Evolutionary conservation across 64 coral and sea anemone species (phyloP).

Genomic region (Dendronephthya gigantea): DNA sequence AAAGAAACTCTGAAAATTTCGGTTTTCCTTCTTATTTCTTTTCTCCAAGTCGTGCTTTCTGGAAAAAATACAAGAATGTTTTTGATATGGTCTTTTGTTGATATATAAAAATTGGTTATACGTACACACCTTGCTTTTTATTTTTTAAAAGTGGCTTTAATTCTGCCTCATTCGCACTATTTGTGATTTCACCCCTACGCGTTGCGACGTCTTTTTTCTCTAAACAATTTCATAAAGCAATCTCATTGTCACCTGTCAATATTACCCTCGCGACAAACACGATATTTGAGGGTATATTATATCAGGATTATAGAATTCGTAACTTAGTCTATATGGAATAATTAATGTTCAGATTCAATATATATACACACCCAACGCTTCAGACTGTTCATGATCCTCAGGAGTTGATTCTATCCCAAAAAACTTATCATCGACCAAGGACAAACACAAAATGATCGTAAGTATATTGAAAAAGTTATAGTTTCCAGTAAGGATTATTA

Average conservation of each 20-base stretch:
- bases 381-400: not conserved
- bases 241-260: too few species aligned
- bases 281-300: too few species aligned
- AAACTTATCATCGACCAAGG: slow-evolving; percentile 66
- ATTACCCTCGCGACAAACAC: too few species aligned
- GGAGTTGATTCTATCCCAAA: not conserved
- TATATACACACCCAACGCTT: not conserved
- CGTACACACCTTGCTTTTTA: not conserved
- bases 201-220: not conserved
- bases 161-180: too few species aligned
- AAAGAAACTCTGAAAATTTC: not conserved
- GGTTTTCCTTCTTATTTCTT: not conserved
- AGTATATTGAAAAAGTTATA: slow-evolving; percentile 98
- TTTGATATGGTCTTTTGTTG: too few species aligned
- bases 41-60: not conserved
- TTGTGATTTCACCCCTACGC: too few species aligned
- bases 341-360: not conserved
- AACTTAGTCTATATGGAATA: not conserved
- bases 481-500: slow-evolving; percentile 86
- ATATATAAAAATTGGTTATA: too few species aligned
- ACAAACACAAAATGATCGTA: slow-evolving; percentile 70
- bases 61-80: too few species aligned
- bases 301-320: too few species aligned
- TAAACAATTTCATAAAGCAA: not conserved
- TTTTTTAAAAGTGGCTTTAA: not conserved